Percentiles rank a stretch among this genome's conserved stretches.
These are phyloP conservation scores for Puffinus mauretanicus DNA, from an alignment of 2,113 vertebrate species.

Conservation along the genomic window DNA sequence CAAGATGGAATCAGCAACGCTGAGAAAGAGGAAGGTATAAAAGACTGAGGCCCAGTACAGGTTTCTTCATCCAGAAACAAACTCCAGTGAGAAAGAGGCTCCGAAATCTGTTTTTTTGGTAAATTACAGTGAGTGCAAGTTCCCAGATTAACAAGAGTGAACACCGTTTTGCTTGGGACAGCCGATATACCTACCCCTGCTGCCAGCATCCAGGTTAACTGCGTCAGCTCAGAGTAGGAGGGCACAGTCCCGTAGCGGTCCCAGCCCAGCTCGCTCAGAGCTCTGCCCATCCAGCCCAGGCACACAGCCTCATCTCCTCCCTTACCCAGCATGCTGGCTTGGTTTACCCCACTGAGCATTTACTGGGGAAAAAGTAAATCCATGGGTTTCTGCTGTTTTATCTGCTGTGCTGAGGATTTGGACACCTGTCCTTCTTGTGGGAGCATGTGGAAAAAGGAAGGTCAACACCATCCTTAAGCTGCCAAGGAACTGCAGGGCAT, in stretches of 20 bases:
- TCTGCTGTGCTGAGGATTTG: neutral
- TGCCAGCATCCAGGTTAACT: neutral
- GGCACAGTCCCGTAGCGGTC: neutral
- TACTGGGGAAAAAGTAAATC: neutral
- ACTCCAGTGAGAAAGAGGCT: neutral
- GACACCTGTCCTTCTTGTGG: rapidly evolving
- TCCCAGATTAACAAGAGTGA: neutral
- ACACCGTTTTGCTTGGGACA: neutral
- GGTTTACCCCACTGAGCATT: neutral
- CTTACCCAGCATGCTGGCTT: neutral
- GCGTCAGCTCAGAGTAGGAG: neutral
- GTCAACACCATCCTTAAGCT: neutral
- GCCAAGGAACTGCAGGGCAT: neutral
- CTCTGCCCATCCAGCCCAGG: neutral
- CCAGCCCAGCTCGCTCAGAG: neutral
- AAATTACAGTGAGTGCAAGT: neutral
- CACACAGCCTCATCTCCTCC: neutral
- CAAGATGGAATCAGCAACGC: neutral
- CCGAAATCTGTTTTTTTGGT: neutral
- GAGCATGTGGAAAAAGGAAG: neutral
- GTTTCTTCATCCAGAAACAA: neutral
- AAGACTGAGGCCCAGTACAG: neutral
- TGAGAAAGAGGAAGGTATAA: neutral
- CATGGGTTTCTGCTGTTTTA: neutral
- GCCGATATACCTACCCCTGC: rapidly evolving